Conservation (phyloP, 2,113 vertebrate species). For the Otus sunia region DNA sequence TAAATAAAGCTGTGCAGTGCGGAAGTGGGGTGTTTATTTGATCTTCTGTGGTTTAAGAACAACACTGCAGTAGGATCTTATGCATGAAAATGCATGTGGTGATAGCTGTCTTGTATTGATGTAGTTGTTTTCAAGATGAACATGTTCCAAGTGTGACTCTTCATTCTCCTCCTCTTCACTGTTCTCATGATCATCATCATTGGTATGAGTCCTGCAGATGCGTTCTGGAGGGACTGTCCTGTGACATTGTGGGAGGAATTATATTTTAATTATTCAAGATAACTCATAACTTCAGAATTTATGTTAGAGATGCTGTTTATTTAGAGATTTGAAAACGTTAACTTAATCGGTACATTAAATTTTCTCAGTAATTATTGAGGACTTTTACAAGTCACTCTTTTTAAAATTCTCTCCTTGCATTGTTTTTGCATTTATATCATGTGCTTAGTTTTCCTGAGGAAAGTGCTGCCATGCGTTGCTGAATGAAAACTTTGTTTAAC, state of each 20-base stretch:
- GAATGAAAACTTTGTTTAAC: neutral
- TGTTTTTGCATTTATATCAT: neutral
- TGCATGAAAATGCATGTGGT: slow-evolving; percentile 86
- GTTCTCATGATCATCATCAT: neutral
- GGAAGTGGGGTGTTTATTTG: slow-evolving; percentile 64
- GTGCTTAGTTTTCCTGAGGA: neutral
- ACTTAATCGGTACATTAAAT: neutral
- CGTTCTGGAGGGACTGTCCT: slow-evolving; percentile 84
- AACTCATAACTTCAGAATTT: neutral
- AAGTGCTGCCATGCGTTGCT: neutral
- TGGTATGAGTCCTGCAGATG: slow-evolving; percentile 79
- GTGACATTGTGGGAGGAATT: neutral
- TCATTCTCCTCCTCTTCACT: slow-evolving; percentile 37
- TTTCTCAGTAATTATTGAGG: neutral
- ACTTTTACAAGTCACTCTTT: neutral
- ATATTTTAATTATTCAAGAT: neutral
- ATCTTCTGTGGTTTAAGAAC: slow-evolving; percentile 88
- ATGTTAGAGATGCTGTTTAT: neutral
- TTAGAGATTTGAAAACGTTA: neutral
- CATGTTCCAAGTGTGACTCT: slow-evolving; percentile 84
- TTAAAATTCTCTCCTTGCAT: neutral
- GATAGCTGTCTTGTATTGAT: slow-evolving; percentile 86
- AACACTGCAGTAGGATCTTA: slow-evolving; percentile 87
- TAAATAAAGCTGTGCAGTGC: slow-evolving; percentile 11
- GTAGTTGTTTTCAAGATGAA: slow-evolving; percentile 92